A percentile compares a stretch with the other conserved stretches of the same genome.
phyloP scores from a whole-genome alignment of 2,888 invertebrate genomes.

The Rhopalosiphum nymphaeae region DNA sequence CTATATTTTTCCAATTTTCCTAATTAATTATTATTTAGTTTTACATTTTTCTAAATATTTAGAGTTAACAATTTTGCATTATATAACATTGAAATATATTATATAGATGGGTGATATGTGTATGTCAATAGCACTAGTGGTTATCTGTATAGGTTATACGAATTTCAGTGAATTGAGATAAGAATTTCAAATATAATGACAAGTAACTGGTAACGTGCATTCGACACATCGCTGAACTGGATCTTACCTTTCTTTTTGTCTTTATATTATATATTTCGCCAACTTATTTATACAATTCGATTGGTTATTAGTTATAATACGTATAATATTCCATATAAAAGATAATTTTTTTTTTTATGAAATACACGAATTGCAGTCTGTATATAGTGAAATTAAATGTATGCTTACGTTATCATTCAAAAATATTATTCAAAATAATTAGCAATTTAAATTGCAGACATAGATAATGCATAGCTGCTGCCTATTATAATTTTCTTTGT shows the following conservation, averaged over 20 bases:
- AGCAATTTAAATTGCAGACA: not conserved
- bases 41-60: not conserved
- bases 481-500: not conserved
- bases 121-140: not conserved
- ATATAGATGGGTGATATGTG: not conserved
- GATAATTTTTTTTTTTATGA: too few relatives aligned
- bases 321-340: not conserved
- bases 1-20: not conserved
- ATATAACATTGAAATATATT: not conserved
- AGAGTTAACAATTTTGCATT: not conserved
- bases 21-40: not conserved
- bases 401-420: not conserved
- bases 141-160: not conserved
- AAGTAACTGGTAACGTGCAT: not conserved
- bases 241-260: not conserved
- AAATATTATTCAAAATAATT: not conserved
- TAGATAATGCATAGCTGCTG: too few relatives aligned
- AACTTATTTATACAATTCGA: not conserved
- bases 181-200: constrained; percentile 11
- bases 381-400: not conserved
- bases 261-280: not conserved
- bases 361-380: not conserved
- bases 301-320: not conserved
- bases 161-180: constrained; percentile 4
- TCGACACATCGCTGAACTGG: not conserved